Evolutionary conservation across 2,113 vertebrate species (phyloP).

Genomic region (Channa maculata): DNA sequence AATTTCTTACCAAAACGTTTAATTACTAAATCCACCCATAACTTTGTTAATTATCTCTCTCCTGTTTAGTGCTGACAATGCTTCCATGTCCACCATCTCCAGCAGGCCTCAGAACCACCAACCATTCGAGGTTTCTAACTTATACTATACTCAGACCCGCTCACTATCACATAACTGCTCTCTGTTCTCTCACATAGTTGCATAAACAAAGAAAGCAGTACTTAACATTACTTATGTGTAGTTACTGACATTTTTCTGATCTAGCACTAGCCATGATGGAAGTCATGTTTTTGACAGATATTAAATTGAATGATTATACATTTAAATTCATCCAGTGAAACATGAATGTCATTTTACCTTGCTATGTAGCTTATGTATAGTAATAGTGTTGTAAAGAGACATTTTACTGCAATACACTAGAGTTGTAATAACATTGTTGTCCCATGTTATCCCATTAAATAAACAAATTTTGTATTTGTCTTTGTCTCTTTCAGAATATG

Average conservation of each 20-base stretch:
- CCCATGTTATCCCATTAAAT: background rate
- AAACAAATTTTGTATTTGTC: background rate
- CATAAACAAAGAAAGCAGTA: conserved; percentile 13
- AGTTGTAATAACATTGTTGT: background rate
- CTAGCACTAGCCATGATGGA: background rate
- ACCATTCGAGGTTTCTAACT: conserved; percentile 88
- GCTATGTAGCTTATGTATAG: background rate
- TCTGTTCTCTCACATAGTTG: conserved; percentile 12
- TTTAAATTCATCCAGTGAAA: background rate
- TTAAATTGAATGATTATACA: too few relatives aligned
- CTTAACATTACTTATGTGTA: background rate
- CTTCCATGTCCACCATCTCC: conserved; percentile 85
- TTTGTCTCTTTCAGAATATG: conserved; percentile 79
- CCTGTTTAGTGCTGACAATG: conserved; percentile 87
- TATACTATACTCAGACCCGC: conserved; percentile 37
- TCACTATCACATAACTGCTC: background rate
- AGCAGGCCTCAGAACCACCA: conserved; percentile 88
- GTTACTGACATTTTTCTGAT: conserved; percentile 20
- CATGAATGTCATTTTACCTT: background rate
- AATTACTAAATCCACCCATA: conserved; percentile 17
- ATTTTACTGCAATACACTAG: background rate
- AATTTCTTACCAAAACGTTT: too few relatives aligned
- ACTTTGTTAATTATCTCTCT: conserved; percentile 54
- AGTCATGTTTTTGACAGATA: background rate
- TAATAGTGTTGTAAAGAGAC: background rate